Percentiles rank a stretch among this genome's conserved stretches.
phyloP scores from a whole-genome alignment of 1,140 invertebrate genomes.

The Drosophila aff. region DNA sequence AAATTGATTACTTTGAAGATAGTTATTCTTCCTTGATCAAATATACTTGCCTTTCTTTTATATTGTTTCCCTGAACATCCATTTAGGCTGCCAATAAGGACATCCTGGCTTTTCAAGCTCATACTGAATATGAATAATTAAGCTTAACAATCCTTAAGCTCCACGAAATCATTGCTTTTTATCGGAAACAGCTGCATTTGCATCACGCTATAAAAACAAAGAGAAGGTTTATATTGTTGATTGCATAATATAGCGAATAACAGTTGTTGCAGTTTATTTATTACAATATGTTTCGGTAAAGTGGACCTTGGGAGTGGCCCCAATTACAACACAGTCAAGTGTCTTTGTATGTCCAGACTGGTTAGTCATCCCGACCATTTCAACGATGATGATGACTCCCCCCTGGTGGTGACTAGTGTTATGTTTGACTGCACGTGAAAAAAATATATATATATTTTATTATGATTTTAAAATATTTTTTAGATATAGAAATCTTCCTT shows the following conservation, averaged over 20 bases:
- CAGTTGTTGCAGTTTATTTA: constrained; percentile 11
- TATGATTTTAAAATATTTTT: neutral
- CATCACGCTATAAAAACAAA: neutral
- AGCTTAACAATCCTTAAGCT: neutral
- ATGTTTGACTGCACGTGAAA: neutral
- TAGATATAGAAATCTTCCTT: neutral
- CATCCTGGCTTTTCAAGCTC: neutral
- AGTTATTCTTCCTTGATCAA: neutral
- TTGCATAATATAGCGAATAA: neutral
- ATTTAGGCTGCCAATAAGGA: neutral
- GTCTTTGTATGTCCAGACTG: constrained; percentile 11
- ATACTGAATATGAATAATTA: neutral
- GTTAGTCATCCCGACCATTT: constrained; percentile 12
- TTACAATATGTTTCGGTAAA: constrained; percentile 2
- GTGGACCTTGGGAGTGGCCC: constrained; percentile 7
- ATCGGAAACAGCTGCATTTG: constrained; percentile 1
- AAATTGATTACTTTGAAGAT: neutral
- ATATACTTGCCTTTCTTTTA: no score
- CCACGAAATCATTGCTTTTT: neutral
- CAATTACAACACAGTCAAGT: constrained; percentile 17
- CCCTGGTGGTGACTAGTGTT: neutral
- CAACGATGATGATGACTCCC: neutral
- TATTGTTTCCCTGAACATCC: neutral
- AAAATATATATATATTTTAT: neutral
- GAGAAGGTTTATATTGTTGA: neutral